Evolutionary conservation across 2,888 invertebrate genomes (phyloP), one percentile per base, ranked within the genome.

Genomic region (Vesta saturnalis): DNA sequence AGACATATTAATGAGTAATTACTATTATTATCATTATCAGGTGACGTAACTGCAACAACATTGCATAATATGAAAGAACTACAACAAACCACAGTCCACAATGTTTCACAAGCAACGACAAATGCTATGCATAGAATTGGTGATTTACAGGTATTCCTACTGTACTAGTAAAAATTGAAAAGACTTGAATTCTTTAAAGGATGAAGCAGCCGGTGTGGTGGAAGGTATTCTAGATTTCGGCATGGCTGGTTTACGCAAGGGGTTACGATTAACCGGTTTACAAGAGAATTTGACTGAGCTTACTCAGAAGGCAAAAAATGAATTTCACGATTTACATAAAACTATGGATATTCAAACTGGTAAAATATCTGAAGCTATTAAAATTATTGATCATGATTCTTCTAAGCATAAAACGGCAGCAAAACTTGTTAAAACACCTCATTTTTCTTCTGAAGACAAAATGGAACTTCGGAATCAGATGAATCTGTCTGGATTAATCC

Each of bases 161-260:
- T 6, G 14, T 46, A 5, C 46, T 59, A 22, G n/a, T n/a, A n/a
- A n/a, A n/a, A n/a, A n/a, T n/a, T n/a, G n/a, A n/a, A n/a, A n/a
- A n/a, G 14, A 19, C 56, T 23, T 47, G 21, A 18, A 30, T 15
- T 21, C 58, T 65, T 19, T 35, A n/a, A n/a, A 89, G 89, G 89
- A 89, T 67, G 89, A 89, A 78, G 89, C 89, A 0, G 89, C 89
- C 0, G 89, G 89, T 0, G 86, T 89, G 84, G 88, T 89, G 83
- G 89, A 89, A 77, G 89, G 89, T 0, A 83, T 89, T 0, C 79
- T 89, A 22, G 89, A 89, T 79, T 88, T 89, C 71, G 89, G 89
- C 15, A 87, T 88, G 70, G 89, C 89, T 0, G 89, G 89, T 0
- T 76, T 89, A 12, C 86, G 87, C 77, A 89, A 89, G 74, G 89